Conservation (phyloP, 2,797 vertebrate species). For the Eremophila alpestris region DNA sequence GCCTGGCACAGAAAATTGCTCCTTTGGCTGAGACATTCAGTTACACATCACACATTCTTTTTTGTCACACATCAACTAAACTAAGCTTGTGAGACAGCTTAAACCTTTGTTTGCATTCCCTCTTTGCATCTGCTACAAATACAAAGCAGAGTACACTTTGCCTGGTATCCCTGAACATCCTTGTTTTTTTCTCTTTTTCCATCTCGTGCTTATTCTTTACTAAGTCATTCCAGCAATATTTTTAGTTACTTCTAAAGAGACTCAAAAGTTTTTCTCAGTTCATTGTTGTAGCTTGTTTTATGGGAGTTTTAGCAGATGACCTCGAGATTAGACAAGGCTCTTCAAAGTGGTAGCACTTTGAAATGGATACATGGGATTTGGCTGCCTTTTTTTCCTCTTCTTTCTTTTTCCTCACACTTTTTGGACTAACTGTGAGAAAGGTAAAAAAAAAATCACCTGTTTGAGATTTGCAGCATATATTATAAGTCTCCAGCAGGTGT, state of each 20-base stretch:
- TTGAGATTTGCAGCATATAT: not conserved
- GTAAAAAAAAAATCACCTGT: not conserved
- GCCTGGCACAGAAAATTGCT: not conserved
- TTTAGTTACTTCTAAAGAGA: not conserved
- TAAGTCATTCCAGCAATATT: not conserved
- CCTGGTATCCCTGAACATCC: not conserved
- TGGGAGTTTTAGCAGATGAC: not conserved
- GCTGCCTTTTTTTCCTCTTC: not conserved
- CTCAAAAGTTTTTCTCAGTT: not conserved
- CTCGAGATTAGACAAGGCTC: not conserved
- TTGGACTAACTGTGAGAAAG: not conserved
- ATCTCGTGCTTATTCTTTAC: not conserved
- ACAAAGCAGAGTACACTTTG: not conserved
- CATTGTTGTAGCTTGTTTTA: not conserved
- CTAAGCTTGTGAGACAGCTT: not conserved
- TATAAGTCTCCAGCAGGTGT: not conserved
- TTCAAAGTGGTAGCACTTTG: not conserved
- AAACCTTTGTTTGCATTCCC: not conserved
- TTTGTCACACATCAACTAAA: not conserved
- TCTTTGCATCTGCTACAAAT: not conserved
- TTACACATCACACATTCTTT: not conserved
- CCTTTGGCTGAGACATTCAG: not conserved
- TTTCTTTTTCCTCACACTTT: rapidly evolving
- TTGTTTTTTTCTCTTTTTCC: not conserved
- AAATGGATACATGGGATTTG: not conserved